Evolutionary conservation across 2,888 invertebrate genomes (phyloP).

Genomic region (Linnaemya tessellans): DNA sequence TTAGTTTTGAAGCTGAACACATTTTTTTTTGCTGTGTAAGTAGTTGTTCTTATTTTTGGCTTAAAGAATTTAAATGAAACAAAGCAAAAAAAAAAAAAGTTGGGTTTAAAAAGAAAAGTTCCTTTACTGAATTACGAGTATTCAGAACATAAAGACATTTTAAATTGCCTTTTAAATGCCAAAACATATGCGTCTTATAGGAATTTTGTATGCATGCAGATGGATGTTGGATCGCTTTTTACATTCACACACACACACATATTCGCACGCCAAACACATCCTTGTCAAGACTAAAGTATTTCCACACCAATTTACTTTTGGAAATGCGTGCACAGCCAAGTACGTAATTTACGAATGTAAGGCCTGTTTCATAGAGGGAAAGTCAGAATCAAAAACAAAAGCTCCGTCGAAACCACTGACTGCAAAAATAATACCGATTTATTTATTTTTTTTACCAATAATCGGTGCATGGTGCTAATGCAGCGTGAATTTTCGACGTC

Average conservation of each 20-base stretch:
- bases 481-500: too few relatives aligned
- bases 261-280: neutral
- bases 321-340: neutral
- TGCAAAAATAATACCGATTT: too few relatives aligned
- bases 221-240: neutral
- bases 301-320: neutral
- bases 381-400: too few relatives aligned
- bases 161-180: constrained; percentile 71
- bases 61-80: constrained; percentile 19
- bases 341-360: constrained; percentile 2
- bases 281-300: constrained; percentile 15
- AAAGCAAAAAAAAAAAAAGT: constrained; percentile 10
- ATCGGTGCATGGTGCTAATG: too few relatives aligned
- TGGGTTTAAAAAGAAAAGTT: constrained; percentile 13
- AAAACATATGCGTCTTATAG: constrained; percentile 66
- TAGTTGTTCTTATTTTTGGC: constrained; percentile 12
- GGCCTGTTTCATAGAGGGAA: neutral
- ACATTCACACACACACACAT: neutral
- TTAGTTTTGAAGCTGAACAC: constrained; percentile 1
- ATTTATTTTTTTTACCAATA: too few relatives aligned
- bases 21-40: neutral
- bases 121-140: constrained; percentile 13
- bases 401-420: too few relatives aligned
- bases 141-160: constrained; percentile 61
- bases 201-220: constrained; percentile 22